Evolutionary conservation across 1,140 invertebrate genomes (phyloP).

Genomic region (Drosophila simulans): DNA sequence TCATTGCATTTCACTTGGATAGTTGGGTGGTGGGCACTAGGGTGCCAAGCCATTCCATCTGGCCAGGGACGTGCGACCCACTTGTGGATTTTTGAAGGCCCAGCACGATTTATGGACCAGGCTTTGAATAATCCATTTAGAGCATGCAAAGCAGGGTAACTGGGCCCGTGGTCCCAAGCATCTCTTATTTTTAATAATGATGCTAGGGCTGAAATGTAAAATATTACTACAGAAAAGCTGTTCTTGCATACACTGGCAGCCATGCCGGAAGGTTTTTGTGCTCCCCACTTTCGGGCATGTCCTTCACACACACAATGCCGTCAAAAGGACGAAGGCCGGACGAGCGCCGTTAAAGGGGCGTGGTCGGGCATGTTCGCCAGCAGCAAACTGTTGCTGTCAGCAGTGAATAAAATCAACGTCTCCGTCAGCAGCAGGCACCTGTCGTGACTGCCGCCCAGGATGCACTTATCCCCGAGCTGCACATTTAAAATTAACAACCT

Average conservation of each 20-base stretch:
- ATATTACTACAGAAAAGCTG: constrained; percentile 41
- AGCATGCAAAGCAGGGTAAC: constrained; percentile 37
- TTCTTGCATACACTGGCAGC: constrained; percentile 10
- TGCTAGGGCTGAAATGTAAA: constrained; percentile 40
- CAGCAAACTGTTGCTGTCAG: constrained; percentile 73
- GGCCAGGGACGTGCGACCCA: constrained; percentile 31
- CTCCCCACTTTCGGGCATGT: constrained; percentile 68
- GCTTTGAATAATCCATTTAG: constrained; percentile 79
- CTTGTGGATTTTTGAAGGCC: constrained; percentile 40
- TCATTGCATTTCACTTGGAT: constrained; percentile 25
- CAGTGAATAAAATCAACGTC: constrained; percentile 77
- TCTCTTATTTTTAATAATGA: constrained; percentile 74
- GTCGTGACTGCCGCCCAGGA: constrained; percentile 14
- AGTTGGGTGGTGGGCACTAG: background rate
- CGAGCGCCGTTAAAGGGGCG: background rate
- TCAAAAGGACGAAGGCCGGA: background rate
- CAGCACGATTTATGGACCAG: constrained; percentile 42
- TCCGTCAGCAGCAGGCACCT: constrained; percentile 33
- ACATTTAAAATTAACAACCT: constrained; percentile 34
- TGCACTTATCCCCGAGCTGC: constrained; percentile 31
- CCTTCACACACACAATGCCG: constrained; percentile 64
- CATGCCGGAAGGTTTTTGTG: constrained; percentile 41
- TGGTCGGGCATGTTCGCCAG: constrained; percentile 23
- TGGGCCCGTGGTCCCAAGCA: constrained; percentile 14
- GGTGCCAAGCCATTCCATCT: background rate